Evolutionary conservation across 2,797 vertebrate species (phyloP).

Genomic region (Pachyuromys duprasi): DNA sequence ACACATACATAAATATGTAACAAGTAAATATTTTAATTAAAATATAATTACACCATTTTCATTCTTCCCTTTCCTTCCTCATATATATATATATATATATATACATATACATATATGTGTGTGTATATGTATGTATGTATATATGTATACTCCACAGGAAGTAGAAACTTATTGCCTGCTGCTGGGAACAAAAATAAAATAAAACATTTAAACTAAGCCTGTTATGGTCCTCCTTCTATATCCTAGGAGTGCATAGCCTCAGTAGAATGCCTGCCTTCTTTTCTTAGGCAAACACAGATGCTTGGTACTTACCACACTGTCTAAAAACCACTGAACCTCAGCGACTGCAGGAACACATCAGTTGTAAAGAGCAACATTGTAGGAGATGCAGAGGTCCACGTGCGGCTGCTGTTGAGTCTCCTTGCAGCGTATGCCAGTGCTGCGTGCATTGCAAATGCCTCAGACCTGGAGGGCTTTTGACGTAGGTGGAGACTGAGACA

Average conservation of each 20-base stretch:
- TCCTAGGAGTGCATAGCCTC: neutral
- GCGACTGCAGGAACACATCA: neutral
- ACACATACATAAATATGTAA: neutral
- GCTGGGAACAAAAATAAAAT: neutral
- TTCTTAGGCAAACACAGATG: neutral
- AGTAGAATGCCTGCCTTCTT: neutral
- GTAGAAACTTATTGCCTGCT: neutral
- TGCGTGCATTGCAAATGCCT: conserved; percentile 84
- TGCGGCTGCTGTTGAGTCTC: conserved; percentile 60
- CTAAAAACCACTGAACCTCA: neutral
- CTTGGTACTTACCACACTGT: neutral
- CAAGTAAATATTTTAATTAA: neutral
- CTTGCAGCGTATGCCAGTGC: conserved; percentile 83
- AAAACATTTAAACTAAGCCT: neutral
- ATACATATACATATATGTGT: neutral
- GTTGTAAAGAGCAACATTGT: neutral
- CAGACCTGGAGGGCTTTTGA: conserved; percentile 81
- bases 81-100: too few relatives aligned
- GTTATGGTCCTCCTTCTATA: neutral
- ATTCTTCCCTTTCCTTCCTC: neutral
- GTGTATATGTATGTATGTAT: neutral
- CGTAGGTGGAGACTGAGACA: conserved; percentile 88
- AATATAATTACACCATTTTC: neutral
- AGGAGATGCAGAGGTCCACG: neutral
- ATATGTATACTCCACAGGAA: neutral